Conservation (phyloP, 1,140 invertebrate species). For the Lerema accius region DNA sequence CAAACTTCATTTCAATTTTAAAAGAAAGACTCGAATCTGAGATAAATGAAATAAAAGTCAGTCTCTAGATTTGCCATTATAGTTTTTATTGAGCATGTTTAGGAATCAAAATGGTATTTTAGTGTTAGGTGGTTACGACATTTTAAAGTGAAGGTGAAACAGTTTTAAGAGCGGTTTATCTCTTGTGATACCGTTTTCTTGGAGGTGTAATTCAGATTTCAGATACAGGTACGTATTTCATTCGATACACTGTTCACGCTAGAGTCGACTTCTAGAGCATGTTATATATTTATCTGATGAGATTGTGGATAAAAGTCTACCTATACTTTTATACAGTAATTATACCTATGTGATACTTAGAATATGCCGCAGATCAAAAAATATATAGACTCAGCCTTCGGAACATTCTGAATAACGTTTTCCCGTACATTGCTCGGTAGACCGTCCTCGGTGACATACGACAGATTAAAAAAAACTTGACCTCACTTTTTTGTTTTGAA, state of each 20-base stretch:
- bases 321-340: no score
- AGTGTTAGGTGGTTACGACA: neutral
- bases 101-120: conserved; percentile 8
- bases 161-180: conserved; percentile 10
- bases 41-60: neutral
- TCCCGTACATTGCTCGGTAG: no score
- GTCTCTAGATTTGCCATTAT: neutral
- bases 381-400: no score
- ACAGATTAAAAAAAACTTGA: no score
- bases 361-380: no score
- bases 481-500: no score
- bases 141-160: neutral
- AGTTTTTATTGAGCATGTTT: neutral
- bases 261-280: neutral
- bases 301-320: neutral
- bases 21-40: neutral
- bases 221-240: neutral
- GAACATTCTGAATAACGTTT: no score
- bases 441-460: no score
- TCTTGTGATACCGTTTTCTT: conserved; percentile 10
- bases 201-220: neutral
- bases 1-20: conserved; percentile 6
- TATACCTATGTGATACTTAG: no score
- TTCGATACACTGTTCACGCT: neutral
- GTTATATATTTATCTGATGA: neutral